Evolutionary conservation across 2,797 vertebrate species (phyloP).

Genomic region (Eurystomus glaucurus): DNA sequence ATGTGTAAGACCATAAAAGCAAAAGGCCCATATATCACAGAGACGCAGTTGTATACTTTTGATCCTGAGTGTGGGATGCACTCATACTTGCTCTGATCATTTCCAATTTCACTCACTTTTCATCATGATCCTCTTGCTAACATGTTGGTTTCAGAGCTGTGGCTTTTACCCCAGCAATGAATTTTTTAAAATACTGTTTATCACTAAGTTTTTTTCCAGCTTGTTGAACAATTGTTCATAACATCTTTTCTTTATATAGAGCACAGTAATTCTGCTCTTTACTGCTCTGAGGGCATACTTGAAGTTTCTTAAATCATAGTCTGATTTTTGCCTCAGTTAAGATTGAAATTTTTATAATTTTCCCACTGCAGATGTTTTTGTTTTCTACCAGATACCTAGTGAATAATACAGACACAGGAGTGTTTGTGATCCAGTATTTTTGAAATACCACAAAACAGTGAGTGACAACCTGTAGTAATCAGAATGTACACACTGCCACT

Average conservation of each 20-base stretch:
- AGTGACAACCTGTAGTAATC: background rate
- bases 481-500: background rate
- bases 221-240: conserved; percentile 31
- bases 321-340: conserved; percentile 8
- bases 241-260: conserved; percentile 32
- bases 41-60: background rate
- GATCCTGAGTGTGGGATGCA: background rate
- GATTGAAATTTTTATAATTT: conserved; percentile 24
- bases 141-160: conserved; percentile 18
- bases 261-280: conserved; percentile 30
- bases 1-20: background rate
- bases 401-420: background rate
- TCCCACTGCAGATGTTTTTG: background rate
- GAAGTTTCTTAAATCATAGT: conserved; percentile 39
- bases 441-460: background rate
- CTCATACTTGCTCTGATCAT: conserved; percentile 9
- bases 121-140: conserved; percentile 1
- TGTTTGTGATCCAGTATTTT: background rate
- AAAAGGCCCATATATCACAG: background rate
- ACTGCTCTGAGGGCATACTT: background rate
- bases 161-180: conserved; percentile 50
- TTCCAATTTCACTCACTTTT: conserved; percentile 43
- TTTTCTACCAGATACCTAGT: background rate
- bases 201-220: conserved; percentile 33
- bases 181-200: conserved; percentile 35